A percentile compares a stretch with the other conserved stretches of the same genome.
Conservation (phyloP, 2,888 invertebrate species). For the Macrostomum cliftonense region DNA sequence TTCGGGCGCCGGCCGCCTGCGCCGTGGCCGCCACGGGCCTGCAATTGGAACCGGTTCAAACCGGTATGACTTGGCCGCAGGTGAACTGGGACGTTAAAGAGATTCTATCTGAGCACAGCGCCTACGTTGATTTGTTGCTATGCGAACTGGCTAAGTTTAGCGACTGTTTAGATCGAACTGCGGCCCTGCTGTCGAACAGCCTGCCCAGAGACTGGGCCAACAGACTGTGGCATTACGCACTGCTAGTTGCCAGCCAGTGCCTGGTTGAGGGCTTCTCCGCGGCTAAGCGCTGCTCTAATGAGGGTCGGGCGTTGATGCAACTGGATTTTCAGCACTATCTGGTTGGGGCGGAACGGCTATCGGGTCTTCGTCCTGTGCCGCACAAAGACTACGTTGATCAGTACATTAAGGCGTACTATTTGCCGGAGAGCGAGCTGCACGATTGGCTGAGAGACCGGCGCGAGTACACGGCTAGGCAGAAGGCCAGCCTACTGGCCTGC, state of each 20-base stretch:
- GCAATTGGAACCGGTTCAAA: conserved; percentile 2
- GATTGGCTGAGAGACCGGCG: conserved; percentile 65
- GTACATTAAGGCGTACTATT: conserved; percentile 87
- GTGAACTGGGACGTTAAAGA: conserved; percentile 68
- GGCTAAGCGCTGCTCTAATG: conserved; percentile 79
- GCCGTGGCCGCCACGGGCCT: conserved; percentile 49
- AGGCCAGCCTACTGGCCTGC: conserved; percentile 61
- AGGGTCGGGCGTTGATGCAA: conserved; percentile 89
- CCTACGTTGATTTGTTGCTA: conserved; percentile 47
- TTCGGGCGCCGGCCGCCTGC: conserved; percentile 68
- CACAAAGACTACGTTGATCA: conserved; percentile 73
- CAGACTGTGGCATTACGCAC: not conserved
- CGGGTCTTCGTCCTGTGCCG: conserved; percentile 59
- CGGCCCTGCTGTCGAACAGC: not conserved
- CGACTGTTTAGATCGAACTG: not conserved
- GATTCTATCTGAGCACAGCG: conserved; percentile 77
- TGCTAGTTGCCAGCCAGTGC: conserved; percentile 14
- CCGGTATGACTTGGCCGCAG: not conserved
- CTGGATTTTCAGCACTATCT: conserved; percentile 84
- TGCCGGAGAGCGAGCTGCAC: conserved; percentile 67
- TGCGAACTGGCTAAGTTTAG: conserved; percentile 17
- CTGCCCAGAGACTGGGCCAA: not conserved
- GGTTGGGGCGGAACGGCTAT: conserved; percentile 63
- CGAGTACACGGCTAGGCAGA: conserved; percentile 74
- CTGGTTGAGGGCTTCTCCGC: conserved; percentile 42